Evolutionary conservation across 2,888 invertebrate species (phyloP), one percentile per base, ranked within the genome.

Genomic region (Pogonocherus hispidulus): DNA sequence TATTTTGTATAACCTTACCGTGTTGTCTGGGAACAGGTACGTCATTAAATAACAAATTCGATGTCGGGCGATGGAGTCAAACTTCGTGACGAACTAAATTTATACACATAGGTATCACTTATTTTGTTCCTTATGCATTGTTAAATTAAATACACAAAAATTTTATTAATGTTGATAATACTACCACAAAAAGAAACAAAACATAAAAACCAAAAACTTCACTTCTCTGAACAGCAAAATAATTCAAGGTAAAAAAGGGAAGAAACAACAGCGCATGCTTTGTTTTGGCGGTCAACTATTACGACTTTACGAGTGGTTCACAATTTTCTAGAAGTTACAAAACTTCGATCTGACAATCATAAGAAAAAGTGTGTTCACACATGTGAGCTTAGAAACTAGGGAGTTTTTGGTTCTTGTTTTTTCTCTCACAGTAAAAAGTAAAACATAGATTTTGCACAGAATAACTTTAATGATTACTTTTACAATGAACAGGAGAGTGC

Each of bases 41-140:
- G 62, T 62, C 62, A 62, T 62, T 49, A 62, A 62, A 23, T 41
- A 56, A 56, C 32, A 51, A 19, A 59, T 49, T 62, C 35, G 51
- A 49, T 62, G 59, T 32, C n/a, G 47, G 20, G 22, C 14, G 57
- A 57, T 57, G 11, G 3, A 55, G 32, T 32, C 37, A 37, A 20
- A 20, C 46, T 32, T 32, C 27, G 37, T 19, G 35, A 41, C 22
- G 18, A 52, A 37, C 9, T 37, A 41, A 55, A 55, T 11, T 9
- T 32, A 19, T 22, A 20, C 19, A 32, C 47, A 20, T 18, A 37
- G 22, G 5, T n/a, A 51, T 22, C 62, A 62, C 16, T 35, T 49
- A 41, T 35, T 37, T 47, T 32, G 35, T 35, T 16, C 47, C 46
- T 1, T 46, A 47, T 19, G 27, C 46, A 32, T 14, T 11, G 37